These are phyloP conservation scores for Epinotia demarniana DNA, from an alignment of 2,888 invertebrate species.

Conservation along the genomic window DNA sequence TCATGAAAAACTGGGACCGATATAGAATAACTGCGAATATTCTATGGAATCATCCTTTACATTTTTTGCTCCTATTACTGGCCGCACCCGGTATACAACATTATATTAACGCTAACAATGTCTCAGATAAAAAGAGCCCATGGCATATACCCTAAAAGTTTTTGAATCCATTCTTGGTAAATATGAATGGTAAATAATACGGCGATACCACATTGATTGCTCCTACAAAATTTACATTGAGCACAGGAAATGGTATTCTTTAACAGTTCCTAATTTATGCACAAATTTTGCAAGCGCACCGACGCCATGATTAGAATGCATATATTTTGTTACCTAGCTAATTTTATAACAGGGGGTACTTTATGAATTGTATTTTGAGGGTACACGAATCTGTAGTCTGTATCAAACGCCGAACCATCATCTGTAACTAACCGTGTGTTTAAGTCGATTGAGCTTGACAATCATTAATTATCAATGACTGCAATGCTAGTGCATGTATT, in stretches of 20 bases:
- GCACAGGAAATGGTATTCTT: neutral
- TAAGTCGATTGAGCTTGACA: slow-evolving; percentile 46
- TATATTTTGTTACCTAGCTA: slow-evolving; percentile 19
- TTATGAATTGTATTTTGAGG: slow-evolving; percentile 13
- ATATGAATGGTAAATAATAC: neutral
- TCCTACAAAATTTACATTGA: neutral
- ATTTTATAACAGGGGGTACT: slow-evolving; percentile 8
- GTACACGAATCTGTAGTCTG: slow-evolving; percentile 23
- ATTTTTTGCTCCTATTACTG: too few species aligned
- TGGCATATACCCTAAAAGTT: neutral
- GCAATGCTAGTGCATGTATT: slow-evolving; percentile 77
- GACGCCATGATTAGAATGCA: slow-evolving; percentile 26
- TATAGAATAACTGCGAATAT: too few species aligned
- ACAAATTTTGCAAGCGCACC: neutral
- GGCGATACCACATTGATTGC: neutral
- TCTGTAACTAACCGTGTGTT: slow-evolving; percentile 46
- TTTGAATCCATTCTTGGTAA: neutral
- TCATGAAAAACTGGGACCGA: too few species aligned
- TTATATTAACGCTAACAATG: too few species aligned
- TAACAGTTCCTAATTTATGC: neutral
- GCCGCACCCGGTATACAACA: too few species aligned
- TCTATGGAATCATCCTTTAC: too few species aligned
- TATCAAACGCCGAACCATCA: slow-evolving; percentile 3
- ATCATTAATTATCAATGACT: slow-evolving; percentile 50
- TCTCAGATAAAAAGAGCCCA: too few species aligned